Percentiles rank a stretch among this genome's conserved stretches.
Conservation (phyloP, 2,113 vertebrate species). For the Balaeniceps rex region DNA sequence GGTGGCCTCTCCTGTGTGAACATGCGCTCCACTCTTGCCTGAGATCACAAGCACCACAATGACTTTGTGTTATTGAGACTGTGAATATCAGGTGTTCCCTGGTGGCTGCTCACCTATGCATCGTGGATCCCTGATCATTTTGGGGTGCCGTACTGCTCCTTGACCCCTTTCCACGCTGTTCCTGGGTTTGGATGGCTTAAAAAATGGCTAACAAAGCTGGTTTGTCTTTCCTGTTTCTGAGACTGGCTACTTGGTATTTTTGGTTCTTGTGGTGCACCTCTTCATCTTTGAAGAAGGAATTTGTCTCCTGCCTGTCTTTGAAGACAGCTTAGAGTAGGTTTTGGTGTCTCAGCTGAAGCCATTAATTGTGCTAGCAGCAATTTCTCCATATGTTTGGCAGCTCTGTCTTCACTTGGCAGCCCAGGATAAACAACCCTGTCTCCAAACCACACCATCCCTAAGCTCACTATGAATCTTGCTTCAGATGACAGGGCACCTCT, state of each 20-base stretch:
- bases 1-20: neutral
- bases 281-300: neutral
- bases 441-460: constrained; percentile 60
- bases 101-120: neutral
- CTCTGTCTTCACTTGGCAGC: constrained; percentile 41
- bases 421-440: constrained; percentile 27
- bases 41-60: neutral
- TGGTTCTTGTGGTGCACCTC: neutral
- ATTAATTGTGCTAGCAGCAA: constrained; percentile 39
- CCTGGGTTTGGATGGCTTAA: neutral
- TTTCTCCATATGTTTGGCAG: constrained; percentile 54
- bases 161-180: neutral
- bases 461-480: constrained; percentile 54
- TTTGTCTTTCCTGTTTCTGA: neutral
- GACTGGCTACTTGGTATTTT: neutral
- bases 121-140: neutral
- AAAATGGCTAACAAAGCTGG: neutral
- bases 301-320: constrained; percentile 27
- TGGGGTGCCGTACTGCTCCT: neutral
- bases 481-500: constrained; percentile 54
- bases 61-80: neutral
- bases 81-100: neutral
- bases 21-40: neutral
- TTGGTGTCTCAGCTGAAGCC: constrained; percentile 28
- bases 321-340: constrained; percentile 20